Base-by-base conservation (phyloP, 1,140 invertebrate species). In the Nymphalis io region DNA sequence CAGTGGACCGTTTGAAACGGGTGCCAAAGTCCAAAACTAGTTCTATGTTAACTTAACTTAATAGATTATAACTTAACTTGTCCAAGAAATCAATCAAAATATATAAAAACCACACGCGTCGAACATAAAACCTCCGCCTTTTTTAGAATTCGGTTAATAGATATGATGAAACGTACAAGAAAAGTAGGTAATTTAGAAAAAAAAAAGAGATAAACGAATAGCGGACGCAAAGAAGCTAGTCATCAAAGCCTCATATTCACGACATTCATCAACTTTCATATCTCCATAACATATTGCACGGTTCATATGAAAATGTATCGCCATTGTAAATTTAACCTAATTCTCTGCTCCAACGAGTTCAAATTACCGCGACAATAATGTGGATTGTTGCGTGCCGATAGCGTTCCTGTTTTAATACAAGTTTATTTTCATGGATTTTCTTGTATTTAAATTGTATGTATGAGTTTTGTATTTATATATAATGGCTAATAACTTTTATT, bases 311-410 rank as follows among this genome's bases (percentile, higher is more conserved):
- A 27, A 55, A 59, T 64, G n/a, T 46, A 73, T 68, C 60, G 65
- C 40, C 61, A 44, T 68, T n/a, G 12, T 38, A 69, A 73, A 76
- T 71, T 27, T 21, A 23, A 72, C 57, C 66, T 67, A 74, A 76
- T 76, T 71, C 70, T 74, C 68, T 73, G 69, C 8, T 12, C 40
- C 58, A 67, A 44, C 23, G 69, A 39, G 64, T 48, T 68, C 44
- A 64, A 69, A 72, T 76, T 72, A 60, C 68, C 20, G 23, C 65
- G 44, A 18, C 42, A 20, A 51, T 42, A 70, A 58, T 51, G 55
- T 38, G 38, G 51, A 55, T 58, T 71, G 74, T 42, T 57, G 40
- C 23, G 16, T 53, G 38, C 65, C 20, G 58, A 62, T 59, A 59
- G n/a, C 42, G 16, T 51, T n/a, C 23, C 27, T 55, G 8, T 10